Evolutionary conservation across 2,113 vertebrate species (phyloP), one percentile per base, ranked within the genome.

Genomic region (Ammodramus savannarum): DNA sequence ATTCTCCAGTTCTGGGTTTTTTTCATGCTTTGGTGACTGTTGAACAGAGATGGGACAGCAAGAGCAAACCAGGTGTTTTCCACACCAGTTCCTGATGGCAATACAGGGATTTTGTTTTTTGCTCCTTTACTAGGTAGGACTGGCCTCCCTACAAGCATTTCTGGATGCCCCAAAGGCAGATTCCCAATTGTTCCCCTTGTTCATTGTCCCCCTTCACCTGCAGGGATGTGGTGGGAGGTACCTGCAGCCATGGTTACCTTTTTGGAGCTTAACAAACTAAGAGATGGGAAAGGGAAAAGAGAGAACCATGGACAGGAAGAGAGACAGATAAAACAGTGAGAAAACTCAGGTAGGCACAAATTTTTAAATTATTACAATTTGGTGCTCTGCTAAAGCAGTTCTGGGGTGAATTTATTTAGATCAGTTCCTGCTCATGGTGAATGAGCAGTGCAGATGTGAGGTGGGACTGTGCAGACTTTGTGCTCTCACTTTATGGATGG

Each of bases 181-280:
- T 6, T 68, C n/a, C 46, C 5, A 54, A 0, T 7, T 23, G 32
- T 14, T 57, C 55, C 55, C 55, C 22, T 3, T 31, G 11, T 1
- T 39, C 3, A 0, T 1, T 17, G 26, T 2, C 2, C 6, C 20
- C 31, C 61, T 23, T 16, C 4, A 15, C 20, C 9, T 34, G 48
- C 74, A 85, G 77, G 74, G 17, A 72, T 0, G 9, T 0, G 7
- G 26, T 39, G 61, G 48, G 61, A 72, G 39, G 7, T 8, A 23
- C 51, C 61, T 57, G 29, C 59, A 71, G 71, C 71, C 49, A 25
- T 0, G 5, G 14, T 8, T 26, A 36, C 27, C 36, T 36, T 36
- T 51, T 5, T 15, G 31, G 73, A 84, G 51, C 59, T 55, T 27
- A n/a, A 77, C 19, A 13, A 38, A 67, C 23, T 14, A 22, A 51